These are phyloP conservation scores for Muschampia plurimacula DNA, from an alignment of 2,888 invertebrate genomes.

Conservation along the genomic window DNA sequence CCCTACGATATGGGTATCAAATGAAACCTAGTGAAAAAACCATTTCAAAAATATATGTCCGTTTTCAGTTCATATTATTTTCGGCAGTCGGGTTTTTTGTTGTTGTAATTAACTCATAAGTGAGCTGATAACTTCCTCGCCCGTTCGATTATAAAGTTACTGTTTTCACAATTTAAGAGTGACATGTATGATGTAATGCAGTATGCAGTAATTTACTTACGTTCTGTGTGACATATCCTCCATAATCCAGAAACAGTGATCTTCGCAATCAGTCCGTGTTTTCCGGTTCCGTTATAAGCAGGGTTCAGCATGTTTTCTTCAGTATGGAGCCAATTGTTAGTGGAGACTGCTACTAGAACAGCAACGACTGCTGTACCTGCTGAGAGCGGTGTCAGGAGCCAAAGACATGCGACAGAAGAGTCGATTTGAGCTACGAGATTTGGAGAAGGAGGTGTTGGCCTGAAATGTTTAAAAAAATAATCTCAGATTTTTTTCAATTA, in stretches of 20 bases:
- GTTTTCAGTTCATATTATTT: too few species aligned
- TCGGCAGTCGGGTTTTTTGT: too few species aligned
- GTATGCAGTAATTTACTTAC: conserved; percentile 86
- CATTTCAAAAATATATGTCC: too few species aligned
- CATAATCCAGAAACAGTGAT: conserved; percentile 93
- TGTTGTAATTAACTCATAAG: too few species aligned
- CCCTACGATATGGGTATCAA: too few species aligned
- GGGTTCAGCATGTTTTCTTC: conserved; percentile 94
- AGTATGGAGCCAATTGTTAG: conserved; percentile 94
- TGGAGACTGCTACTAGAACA: conserved; percentile 90
- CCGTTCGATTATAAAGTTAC: too few species aligned
- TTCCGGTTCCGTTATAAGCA: conserved; percentile 91
- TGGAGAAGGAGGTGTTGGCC: conserved; percentile 79
- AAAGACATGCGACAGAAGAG: conserved; percentile 87
- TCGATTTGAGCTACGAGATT: conserved; percentile 82
- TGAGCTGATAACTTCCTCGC: too few species aligned
- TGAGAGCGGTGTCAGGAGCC: conserved; percentile 87
- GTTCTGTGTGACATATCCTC: conserved; percentile 92
- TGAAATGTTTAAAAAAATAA: conserved; percentile 54
- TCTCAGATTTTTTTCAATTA: background rate
- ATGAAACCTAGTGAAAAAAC: too few species aligned
- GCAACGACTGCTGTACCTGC: conserved; percentile 90
- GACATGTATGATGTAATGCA: too few species aligned
- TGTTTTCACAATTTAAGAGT: too few species aligned
- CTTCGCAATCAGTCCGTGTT: conserved; percentile 89